Base-by-base conservation (phyloP, 2,888 invertebrate species). In the Drosophila merina region DNA sequence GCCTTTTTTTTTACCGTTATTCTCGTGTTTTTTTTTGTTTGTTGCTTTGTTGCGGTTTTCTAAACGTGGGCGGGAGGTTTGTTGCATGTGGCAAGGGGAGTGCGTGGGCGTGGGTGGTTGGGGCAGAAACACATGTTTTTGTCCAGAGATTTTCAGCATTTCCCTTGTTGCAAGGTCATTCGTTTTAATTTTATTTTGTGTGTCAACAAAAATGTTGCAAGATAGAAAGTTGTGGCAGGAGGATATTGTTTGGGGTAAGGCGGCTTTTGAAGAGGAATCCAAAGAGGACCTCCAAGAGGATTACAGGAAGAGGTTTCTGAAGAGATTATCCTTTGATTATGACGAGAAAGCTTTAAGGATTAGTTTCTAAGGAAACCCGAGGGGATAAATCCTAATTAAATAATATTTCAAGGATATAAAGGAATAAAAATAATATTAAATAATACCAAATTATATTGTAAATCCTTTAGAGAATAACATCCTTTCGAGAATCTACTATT, bases 151-250 rank as follows among this genome's bases (percentile, higher is more conserved):
- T 73, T 70, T 80, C 59, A 64, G 73, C 70, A 74, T 72, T 76
- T 88, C 77, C 77, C 82, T 79, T 76, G 77, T 88, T 82, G 81
- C 90, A 90, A 90, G 90, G 89, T 89, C 89, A 82, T 88, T 89
- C 88, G 88, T 88, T 86, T 89, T 89, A 81, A 62, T 83, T 88
- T 89, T 84, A 80, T 89, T 89, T 79, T 86, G 69, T 84, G 86
- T 84, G 86, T 86, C 86, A 85, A 57, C 51, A 67, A 63, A 72
- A 75, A 57, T 38, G 56, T 59, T 66, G 60, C 57, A 49, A 52
- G 33, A 48, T 12, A 51, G 25, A 20, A 40, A 31, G 14, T 28
- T 10, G 25, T 10, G 44, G 44, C 10, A 10, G 10, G 14, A 7
- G 33, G 14, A 31, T 12, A 14, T 31, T 44, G 14, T 3, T 25